Base-by-base conservation (phyloP, 1,140 invertebrate species). In the Brachionus calyciflorus region DNA sequence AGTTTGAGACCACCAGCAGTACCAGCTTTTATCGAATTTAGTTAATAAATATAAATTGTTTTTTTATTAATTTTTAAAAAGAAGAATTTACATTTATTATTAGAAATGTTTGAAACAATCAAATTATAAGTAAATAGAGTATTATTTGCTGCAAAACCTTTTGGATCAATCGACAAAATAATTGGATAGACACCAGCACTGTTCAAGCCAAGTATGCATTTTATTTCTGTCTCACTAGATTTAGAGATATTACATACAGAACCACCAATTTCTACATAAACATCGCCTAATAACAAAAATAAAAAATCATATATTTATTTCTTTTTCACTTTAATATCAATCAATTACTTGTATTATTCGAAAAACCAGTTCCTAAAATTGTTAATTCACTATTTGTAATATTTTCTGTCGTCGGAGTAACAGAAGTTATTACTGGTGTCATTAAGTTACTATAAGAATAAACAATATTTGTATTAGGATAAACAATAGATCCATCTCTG, bases 361-460 rank as follows among this genome's bases (percentile, higher is more conserved):
- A 37, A 65, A 83, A 83, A 3, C 82, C 82, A 5, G 73, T 48
- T 0, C 82, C 83, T 12, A 77, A 77, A 10, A 83, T 65, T 10
- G 79, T 81, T 5, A 65, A 37, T 4, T 30, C 19, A 65, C 60
- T 65, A 12, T 37, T 24, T 3, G 2, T 6, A 65, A n/a, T 21
- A 28, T 44, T 44, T 44, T 65, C 60, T 12, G 26, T 6, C 26
- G 3, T 1, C 24, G 60, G 60, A 41, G 4, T 24, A 21, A 65
- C 3, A 26, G 7, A 3, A 14, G n/a, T 26, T 14, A 65, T 65
- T 21, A 44, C 12, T 21, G 60, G 60, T 14, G 60, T 65, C 30
- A 24, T 19, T 2, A 6, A 19, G 4, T 0, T 1, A 44, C 30
- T 28, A 44, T 41, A 65, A 44, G 17, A 30, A 41, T 14, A 65